Evolutionary conservation across 2,888 invertebrate species (phyloP), one percentile per base, ranked within the genome.

Genomic region (Plusia festucae): DNA sequence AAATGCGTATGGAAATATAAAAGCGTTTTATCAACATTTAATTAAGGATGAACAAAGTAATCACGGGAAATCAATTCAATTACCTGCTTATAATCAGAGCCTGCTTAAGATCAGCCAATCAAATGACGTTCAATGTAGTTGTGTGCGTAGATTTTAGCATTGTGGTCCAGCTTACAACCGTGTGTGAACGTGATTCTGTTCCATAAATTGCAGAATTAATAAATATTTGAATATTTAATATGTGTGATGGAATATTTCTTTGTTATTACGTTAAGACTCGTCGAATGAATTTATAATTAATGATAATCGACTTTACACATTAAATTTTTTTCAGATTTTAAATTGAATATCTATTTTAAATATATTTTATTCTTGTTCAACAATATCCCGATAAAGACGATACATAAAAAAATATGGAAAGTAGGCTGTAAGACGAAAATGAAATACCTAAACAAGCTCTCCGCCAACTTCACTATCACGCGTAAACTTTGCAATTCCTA

Each of bases 41-140:
- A 77, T 68, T 67, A 62, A 18, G 60, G 24, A 68, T 56, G 51
- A 65, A 56, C 52, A 78, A 65, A 64, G 56, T 32, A 55, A 68
- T 70, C 66, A 65, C 24, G 53, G 64, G 60, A 65, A 68, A 70
- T 57, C 65, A 75, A 78, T 65, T 53, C 49, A 64, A 61, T 61
- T 64, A 65, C 51, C 54, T 22, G 8, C 44, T 53, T 20, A 18
- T 53, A 54, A 76, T 46, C n/a, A n/a, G n/a, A n/a, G n/a, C n/a
- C n/a, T n/a, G n/a, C n/a, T n/a, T n/a, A n/a, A n/a, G 30, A 51
- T 40, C 22, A 60, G 49, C 18, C 51, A 44, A 57, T 9, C 20
- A 40, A 40, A n/a, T 40, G n/a, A n/a, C n/a, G n/a, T 15, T 6
- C 40, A 40, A n/a, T 40, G 40, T 40, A 40, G 4, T 15, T 40